Evolutionary conservation across 2,113 vertebrate species (phyloP).

Genomic region (Clupea harengus): DNA sequence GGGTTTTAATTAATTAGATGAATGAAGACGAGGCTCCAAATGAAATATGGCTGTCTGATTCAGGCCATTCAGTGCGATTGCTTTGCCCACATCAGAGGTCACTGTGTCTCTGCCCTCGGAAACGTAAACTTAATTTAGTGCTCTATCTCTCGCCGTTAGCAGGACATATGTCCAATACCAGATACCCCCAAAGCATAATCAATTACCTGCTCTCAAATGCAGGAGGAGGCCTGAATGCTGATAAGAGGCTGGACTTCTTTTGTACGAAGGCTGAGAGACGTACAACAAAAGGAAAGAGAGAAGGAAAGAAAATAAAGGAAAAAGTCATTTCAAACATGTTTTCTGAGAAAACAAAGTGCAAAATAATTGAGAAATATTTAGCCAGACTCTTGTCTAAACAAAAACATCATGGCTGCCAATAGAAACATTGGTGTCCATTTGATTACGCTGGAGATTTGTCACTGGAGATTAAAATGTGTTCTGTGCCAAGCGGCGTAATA

Average conservation of each 20-base stretch:
- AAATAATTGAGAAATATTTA: not conserved
- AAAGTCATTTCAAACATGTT: not conserved
- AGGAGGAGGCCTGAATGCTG: conserved; percentile 68
- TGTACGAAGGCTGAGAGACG: not conserved
- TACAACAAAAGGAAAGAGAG: conserved; percentile 57
- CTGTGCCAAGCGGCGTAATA: not conserved
- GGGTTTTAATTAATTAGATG: conserved; percentile 19
- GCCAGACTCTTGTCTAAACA: not conserved
- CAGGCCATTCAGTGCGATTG: conserved; percentile 8
- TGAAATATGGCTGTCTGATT: conserved; percentile 28
- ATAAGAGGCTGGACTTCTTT: conserved; percentile 68
- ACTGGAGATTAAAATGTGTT: not conserved
- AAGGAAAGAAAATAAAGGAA: conserved; percentile 59
- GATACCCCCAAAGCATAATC: conserved; percentile 70
- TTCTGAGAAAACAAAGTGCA: not conserved
- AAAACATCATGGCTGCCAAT: not conserved
- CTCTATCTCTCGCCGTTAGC: conserved; percentile 66
- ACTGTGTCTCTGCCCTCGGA: conserved; percentile 63
- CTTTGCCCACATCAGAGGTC: conserved; percentile 59
- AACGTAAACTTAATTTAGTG: conserved; percentile 74
- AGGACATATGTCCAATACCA: conserved; percentile 61
- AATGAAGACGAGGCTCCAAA: conserved; percentile 39
- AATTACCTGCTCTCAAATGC: conserved; percentile 70
- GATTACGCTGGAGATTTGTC: not conserved
- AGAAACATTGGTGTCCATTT: not conserved